phyloP scores from a whole-genome alignment of 2,888 invertebrate genomes.

The Lydus trimaculatus region DNA sequence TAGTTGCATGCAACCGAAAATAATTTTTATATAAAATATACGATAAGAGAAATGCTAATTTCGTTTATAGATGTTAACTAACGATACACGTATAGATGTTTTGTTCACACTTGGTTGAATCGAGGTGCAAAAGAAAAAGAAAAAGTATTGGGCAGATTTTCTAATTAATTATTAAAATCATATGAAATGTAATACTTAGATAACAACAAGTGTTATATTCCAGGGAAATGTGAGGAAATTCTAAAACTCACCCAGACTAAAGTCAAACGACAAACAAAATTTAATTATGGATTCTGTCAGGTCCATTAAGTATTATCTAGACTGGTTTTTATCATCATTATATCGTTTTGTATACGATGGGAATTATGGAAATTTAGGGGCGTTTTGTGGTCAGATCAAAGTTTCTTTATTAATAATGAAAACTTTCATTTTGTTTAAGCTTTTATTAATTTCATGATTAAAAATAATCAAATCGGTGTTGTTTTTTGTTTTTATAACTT shows the following conservation, averaged over 20 bases:
- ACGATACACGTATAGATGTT: not conserved
- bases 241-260: not conserved
- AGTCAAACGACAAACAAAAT: constrained; percentile 11
- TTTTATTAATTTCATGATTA: not conserved
- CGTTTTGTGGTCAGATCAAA: not conserved
- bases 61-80: not conserved
- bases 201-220: not conserved
- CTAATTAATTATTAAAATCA: not conserved
- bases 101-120: not conserved
- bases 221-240: not conserved
- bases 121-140: not conserved
- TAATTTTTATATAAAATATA: not conserved
- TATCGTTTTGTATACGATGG: no score
- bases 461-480: not conserved
- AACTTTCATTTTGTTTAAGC: not conserved
- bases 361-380: not conserved
- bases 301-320: constrained; percentile 9
- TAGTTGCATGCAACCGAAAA: not conserved
- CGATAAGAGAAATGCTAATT: not conserved
- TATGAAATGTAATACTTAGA: not conserved
- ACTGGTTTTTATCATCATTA: not conserved
- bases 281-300: constrained; percentile 5
- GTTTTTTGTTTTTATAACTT: not conserved
- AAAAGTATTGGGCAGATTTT: not conserved
- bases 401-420: not conserved